phyloP scores from a whole-genome alignment of 2,797 vertebrate genomes.

The Lepidocolaptes lacrymiger region DNA sequence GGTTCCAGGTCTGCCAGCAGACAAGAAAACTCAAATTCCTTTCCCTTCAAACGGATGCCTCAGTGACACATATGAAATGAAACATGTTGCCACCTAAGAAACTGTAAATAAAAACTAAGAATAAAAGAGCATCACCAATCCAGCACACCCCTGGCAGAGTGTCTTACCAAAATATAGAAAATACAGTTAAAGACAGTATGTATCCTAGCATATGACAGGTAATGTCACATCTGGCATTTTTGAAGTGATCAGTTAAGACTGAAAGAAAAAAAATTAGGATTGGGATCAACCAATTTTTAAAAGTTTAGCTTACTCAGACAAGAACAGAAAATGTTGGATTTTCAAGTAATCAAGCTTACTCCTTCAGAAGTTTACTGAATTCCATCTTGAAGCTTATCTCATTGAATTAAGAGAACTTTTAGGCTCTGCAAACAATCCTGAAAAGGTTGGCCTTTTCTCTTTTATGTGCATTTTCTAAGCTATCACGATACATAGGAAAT shows the following conservation, averaged over 20 bases:
- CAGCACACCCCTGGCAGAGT: accelerated
- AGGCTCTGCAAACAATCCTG: neutral
- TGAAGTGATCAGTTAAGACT: neutral
- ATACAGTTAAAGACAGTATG: neutral
- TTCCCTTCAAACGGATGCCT: neutral
- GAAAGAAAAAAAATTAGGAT: neutral
- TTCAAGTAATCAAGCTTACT: neutral
- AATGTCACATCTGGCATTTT: neutral
- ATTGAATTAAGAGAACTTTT: neutral
- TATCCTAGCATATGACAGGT: neutral
- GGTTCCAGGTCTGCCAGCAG: neutral
- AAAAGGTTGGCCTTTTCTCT: neutral
- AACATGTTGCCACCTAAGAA: neutral
- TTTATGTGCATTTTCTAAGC: neutral
- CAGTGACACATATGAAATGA: neutral
- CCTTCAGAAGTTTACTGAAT: neutral
- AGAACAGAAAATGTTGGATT: neutral
- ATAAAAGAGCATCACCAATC: neutral
- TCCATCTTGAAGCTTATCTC: neutral
- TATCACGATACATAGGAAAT: neutral
- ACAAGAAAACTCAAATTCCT: neutral
- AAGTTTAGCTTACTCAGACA: neutral
- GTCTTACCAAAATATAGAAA: neutral
- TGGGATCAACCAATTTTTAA: neutral
- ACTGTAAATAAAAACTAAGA: neutral